Conservation (phyloP, 2,113 vertebrate genomes). For the Sardina pilchardus region DNA sequence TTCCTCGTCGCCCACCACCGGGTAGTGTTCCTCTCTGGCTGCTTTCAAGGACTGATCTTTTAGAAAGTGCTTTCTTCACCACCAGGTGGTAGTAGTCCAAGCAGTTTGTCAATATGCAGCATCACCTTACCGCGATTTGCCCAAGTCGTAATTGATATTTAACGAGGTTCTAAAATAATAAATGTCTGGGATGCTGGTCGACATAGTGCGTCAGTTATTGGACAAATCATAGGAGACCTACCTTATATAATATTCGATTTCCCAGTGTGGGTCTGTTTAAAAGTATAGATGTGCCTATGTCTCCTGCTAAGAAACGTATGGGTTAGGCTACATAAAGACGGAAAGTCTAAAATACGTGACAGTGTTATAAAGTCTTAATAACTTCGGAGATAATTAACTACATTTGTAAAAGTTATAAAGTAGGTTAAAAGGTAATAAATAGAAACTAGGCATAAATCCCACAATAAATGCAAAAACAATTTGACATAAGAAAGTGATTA, state of each 20-base stretch:
- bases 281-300: not conserved
- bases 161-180: not conserved
- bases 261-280: not conserved
- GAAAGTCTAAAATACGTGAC: not conserved
- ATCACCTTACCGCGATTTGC: not conserved
- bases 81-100: constrained; percentile 6
- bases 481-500: constrained; percentile 54
- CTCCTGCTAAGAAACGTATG: not conserved
- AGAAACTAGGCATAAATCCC: not conserved
- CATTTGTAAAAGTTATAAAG: not conserved
- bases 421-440: not conserved
- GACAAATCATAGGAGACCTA: not conserved
- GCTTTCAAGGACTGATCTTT: not conserved
- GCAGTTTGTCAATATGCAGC: not conserved
- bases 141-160: not conserved
- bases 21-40: not conserved
- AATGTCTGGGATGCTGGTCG: not conserved
- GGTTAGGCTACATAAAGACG: not conserved
- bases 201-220: not conserved
- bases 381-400: not conserved
- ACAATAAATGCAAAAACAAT: constrained; percentile 34
- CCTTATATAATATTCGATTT: not conserved
- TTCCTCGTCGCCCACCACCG: not conserved
- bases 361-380: not conserved
- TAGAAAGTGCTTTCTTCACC: not conserved